Conservation (phyloP, 2,888 invertebrate genomes). For the Morpho achilles region DNA sequence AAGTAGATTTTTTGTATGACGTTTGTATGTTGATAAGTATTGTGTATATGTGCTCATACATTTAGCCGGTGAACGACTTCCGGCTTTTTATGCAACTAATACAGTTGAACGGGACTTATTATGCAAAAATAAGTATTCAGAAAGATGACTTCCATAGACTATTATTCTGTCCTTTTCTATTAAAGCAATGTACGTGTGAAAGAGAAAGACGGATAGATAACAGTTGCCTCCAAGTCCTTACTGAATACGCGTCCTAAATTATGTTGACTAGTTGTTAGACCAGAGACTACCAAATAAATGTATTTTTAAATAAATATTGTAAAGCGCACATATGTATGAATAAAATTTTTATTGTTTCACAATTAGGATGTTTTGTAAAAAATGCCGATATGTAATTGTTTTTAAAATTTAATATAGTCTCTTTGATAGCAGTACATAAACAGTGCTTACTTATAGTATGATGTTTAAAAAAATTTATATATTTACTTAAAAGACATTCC, state of each 20-base stretch:
- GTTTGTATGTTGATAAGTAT: constrained; percentile 45
- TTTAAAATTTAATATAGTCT: constrained; percentile 22
- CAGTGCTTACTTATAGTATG: too few species aligned
- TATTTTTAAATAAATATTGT: constrained; percentile 55
- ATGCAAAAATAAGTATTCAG: constrained; percentile 28
- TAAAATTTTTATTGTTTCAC: constrained; percentile 45
- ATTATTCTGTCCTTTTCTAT: constrained; percentile 36
- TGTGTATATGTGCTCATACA: constrained; percentile 32
- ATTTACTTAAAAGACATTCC: constrained; percentile 2
- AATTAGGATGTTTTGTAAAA: constrained; percentile 16
- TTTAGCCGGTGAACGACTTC: constrained; percentile 19
- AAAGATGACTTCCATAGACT: constrained; percentile 28
- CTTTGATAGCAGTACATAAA: neutral
- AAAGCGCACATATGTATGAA: constrained; percentile 65
- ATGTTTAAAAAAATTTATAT: neutral
- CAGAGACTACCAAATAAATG: constrained; percentile 45
- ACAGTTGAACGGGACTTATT: constrained; percentile 24
- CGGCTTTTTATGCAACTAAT: constrained; percentile 23
- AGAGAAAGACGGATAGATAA: constrained; percentile 28
- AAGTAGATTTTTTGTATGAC: constrained; percentile 51
- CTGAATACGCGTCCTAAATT: constrained; percentile 36
- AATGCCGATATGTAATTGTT: constrained; percentile 11
- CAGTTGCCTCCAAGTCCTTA: constrained; percentile 28
- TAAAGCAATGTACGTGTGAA: constrained; percentile 24
- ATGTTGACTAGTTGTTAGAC: constrained; percentile 52